Conservation (phyloP, 2,888 invertebrate genomes). For the Plagodis pulveraria region DNA sequence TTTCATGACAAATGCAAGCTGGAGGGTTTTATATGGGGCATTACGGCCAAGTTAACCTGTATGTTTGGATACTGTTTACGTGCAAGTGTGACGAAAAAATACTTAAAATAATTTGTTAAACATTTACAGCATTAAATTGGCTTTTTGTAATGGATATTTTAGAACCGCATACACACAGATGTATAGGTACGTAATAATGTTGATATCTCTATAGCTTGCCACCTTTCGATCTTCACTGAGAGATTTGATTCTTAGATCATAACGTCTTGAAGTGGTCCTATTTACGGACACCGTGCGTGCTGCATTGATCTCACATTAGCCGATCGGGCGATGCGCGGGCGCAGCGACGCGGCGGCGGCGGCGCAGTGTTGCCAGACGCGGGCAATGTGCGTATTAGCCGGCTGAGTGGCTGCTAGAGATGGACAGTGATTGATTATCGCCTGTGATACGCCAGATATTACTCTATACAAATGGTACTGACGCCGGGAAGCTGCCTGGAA, state of each 20-base stretch:
- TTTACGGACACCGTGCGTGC: conserved; percentile 20
- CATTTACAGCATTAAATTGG: too few relatives aligned
- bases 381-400: conserved; percentile 21
- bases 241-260: conserved; percentile 13
- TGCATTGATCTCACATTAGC: conserved; percentile 38
- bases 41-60: too few relatives aligned
- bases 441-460: conserved; percentile 53
- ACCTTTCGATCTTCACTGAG: conserved; percentile 1
- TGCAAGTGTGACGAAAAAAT: too few relatives aligned
- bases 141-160: too few relatives aligned
- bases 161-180: too few relatives aligned
- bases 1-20: too few relatives aligned
- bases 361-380: conserved; percentile 5
- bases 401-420: conserved; percentile 41
- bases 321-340: conserved; percentile 7
- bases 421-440: conserved; percentile 70
- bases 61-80: too few relatives aligned
- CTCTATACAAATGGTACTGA: conserved; percentile 13
- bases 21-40: too few relatives aligned
- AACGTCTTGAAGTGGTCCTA: conserved; percentile 34
- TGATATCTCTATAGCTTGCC: background rate
- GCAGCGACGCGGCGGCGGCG: background rate
- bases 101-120: too few relatives aligned
- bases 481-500: conserved; percentile 1
- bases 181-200: too few relatives aligned